phyloP scores from a whole-genome alignment of 1,140 invertebrate species.

The Rhopalosiphum padi region DNA sequence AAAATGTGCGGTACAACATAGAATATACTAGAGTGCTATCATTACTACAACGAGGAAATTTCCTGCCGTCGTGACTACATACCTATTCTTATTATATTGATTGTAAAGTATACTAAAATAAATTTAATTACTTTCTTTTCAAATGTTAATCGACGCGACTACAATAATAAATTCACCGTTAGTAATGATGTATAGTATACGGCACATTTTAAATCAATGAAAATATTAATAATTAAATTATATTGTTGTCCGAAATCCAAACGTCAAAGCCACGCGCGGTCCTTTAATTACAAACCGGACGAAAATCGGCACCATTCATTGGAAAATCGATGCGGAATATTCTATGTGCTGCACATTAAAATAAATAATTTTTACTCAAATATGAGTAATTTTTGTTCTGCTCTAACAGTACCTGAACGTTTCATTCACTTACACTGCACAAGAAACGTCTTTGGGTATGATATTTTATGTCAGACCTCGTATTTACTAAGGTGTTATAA shows the following conservation, averaged over 20 bases:
- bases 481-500: neutral
- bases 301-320: neutral
- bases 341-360: neutral
- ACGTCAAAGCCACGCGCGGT: neutral
- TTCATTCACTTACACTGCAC: neutral
- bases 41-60: neutral
- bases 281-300: neutral
- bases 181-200: neutral
- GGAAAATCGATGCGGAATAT: neutral
- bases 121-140: neutral
- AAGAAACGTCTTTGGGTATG: neutral
- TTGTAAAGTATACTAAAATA: neutral
- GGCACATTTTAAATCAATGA: neutral
- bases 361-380: neutral
- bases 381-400: neutral
- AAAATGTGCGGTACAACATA: neutral
- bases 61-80: neutral
- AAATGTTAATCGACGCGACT: neutral
- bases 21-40: neutral
- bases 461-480: neutral
- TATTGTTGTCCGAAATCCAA: neutral
- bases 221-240: constrained; percentile 19
- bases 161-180: neutral
- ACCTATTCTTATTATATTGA: neutral
- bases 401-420: neutral